Evolutionary conservation across 2,888 invertebrate species (phyloP), one percentile per base, ranked within the genome.

Genomic region (Plemyria rubiginata): DNA sequence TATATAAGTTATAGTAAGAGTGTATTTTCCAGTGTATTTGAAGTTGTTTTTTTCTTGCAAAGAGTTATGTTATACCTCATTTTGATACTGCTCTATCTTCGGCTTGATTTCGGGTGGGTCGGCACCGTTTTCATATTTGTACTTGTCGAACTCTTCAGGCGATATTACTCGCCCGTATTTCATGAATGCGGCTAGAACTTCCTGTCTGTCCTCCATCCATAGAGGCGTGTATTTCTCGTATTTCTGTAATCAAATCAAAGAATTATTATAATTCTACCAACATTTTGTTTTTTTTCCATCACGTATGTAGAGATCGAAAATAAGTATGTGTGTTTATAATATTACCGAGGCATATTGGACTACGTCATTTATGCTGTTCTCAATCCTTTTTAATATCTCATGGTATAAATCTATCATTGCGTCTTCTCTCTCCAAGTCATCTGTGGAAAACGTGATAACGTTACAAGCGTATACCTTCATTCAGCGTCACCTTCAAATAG

Each of bases 141-240:
- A 88, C 60, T 86, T 88, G 66, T 96, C 96, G 50, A 96, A 90
- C 80, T 97, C 97, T 58, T 96, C 96, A 0, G 94, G 89, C 0
- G 95, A 94, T n/a, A 98, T 93, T 4, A 94, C 93, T 55, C 96
- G 94, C 0, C 96, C 96, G 80, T 96, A 98, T 66, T 93, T 94
- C 56, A 98, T 86, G 85, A 98, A 98, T 68, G 96, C 94, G 0
- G 94, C 86, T 75, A 98, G 90, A 76, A 96, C 96, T 74, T 96
- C 95, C 56, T 95, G 94, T 43, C 96, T 93, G 79, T 97, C 96
- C 77, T 97, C 96, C 54, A 94, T 83, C 98, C 98, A 99, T 8
- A 98, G 86, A 76, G 96, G 96, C 0, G 95, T 93, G 80, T 96
- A 97, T 66, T 94, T 94, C 58, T 95, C 94, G 74, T 95, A 96